These are phyloP conservation scores for Sebastes kiyomatsui DNA, from an alignment of 2,797 vertebrate species.

Conservation along the genomic window DNA sequence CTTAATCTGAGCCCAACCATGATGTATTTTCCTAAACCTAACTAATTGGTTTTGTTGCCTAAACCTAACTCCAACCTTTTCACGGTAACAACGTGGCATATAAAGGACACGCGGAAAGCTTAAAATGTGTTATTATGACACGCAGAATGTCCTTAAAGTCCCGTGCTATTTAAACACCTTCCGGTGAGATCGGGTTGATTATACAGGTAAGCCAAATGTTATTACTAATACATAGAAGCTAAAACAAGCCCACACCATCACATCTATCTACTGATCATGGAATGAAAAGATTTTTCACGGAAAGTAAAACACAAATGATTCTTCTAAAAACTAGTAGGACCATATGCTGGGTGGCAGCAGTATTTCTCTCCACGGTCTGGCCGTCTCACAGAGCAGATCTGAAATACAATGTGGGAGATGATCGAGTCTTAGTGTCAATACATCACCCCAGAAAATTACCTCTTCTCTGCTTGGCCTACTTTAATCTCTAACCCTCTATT, in stretches of 20 bases:
- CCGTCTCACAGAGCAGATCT: constrained; percentile 56
- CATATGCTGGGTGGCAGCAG: constrained; percentile 8
- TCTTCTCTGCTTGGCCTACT: constrained; percentile 83
- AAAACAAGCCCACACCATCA: neutral
- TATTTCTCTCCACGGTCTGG: constrained; percentile 36
- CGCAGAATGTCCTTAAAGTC: no score
- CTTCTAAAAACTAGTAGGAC: neutral
- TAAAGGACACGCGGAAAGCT: accelerated
- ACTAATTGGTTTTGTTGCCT: no score
- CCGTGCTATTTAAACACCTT: no score
- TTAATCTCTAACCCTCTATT: constrained; percentile 84
- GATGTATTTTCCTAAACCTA: no score
- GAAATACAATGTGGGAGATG: constrained; percentile 76
- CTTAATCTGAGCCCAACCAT: no score
- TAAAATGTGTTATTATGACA: no score
- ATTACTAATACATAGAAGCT: neutral
- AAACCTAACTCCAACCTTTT: no score
- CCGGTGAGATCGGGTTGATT: neutral
- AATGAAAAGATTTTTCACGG: constrained; percentile 12
- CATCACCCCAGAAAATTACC: constrained; percentile 81
- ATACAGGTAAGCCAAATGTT: neutral
- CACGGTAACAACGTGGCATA: no score
- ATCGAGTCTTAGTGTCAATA: constrained; percentile 83
- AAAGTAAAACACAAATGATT: constrained; percentile 12
- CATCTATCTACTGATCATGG: neutral